Base-by-base conservation (phyloP, 2,888 invertebrate species). In the Plutella xylostella region DNA sequence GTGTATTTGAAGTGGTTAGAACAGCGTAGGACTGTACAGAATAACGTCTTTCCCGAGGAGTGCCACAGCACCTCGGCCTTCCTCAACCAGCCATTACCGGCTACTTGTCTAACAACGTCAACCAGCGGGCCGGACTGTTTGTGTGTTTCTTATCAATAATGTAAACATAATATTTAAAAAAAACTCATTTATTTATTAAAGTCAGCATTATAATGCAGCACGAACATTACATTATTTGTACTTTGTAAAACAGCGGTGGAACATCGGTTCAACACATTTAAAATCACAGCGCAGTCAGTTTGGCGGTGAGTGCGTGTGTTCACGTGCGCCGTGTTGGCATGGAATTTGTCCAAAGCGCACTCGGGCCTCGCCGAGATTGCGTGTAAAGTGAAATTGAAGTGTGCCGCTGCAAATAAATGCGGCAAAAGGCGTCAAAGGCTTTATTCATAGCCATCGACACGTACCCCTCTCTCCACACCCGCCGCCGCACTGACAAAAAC, bases 371-470 rank as follows among this genome's bases (percentile, higher is more conserved):
- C 51, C 50, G 56, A 55, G 57, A 58, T 58, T 61, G 60, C 63
- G 61, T 72, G 68, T 65, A 65, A 65, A 69, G 69, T 68, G 63
- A 65, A 71, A 72, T 72, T 74, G 72, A 74, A 71, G 72, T 67
- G 70, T 61, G 59, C 63, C 60, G 65, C 63, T 65, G 58, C 63
- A 65, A 72, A 72, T 68, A 66, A 68, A 67, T 57, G 67, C 68
- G 61, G 71, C 61, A 63, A 72, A 78, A 71, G 70, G 71, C 73
- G 67, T 77, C 78, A 78, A 79, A 79, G 75, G 71, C 70, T 76
- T 75, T 73, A 72, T 73, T 68, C 71, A 63, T 65, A 68, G 61
- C 65, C 69, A 69, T 65, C 69, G 71, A 71, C 71, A 68, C 70
- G 70, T 71, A 61, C 30, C 35, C 17, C 39, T 48, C 52, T 50